Conservation (phyloP, 2,888 invertebrate species). For the Ophion ellenae region DNA sequence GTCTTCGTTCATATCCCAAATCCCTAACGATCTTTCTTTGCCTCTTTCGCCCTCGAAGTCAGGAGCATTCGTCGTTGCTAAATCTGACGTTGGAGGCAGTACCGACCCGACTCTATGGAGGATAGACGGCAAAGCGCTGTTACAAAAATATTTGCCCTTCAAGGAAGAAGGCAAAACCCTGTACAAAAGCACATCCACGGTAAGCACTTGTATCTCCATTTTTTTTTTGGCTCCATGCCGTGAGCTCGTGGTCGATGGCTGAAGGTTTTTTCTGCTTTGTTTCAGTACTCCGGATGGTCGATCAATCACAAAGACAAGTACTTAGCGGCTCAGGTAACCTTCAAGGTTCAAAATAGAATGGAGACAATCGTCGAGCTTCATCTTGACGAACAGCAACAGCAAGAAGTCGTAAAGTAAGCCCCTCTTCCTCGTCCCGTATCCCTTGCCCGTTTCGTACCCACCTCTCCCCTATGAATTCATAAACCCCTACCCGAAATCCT, state of each 20-base stretch:
- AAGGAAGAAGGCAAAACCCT: slow-evolving; percentile 84
- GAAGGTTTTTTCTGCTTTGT: slow-evolving; percentile 5
- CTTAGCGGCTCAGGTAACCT: slow-evolving; percentile 84
- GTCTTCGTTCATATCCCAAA: background rate
- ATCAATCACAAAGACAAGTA: slow-evolving; percentile 84
- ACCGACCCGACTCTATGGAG: slow-evolving; percentile 86
- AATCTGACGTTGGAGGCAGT: slow-evolving; percentile 84
- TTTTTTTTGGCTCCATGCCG: background rate
- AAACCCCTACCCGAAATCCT: slow-evolving; percentile 48
- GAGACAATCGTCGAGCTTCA: slow-evolving; percentile 85
- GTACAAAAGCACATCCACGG: slow-evolving; percentile 85
- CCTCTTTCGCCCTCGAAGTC: slow-evolving; percentile 79
- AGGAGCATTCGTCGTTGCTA: slow-evolving; percentile 86
- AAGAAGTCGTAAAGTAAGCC: slow-evolving; percentile 80
- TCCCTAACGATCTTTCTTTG: slow-evolving; percentile 17
- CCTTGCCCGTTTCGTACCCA: slow-evolving; percentile 16
- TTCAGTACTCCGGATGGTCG: slow-evolving; percentile 85
- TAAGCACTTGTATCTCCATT: slow-evolving; percentile 72
- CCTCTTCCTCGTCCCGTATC: slow-evolving; percentile 27
- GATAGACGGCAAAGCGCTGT: slow-evolving; percentile 86
- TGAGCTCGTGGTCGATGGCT: background rate
- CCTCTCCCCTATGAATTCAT: slow-evolving; percentile 21
- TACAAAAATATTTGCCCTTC: slow-evolving; percentile 86
- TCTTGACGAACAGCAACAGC: slow-evolving; percentile 78
- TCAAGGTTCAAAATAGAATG: slow-evolving; percentile 84